Evolutionary conservation across 2,888 invertebrate species (phyloP).

Genomic region (Celastrina argiolus): DNA sequence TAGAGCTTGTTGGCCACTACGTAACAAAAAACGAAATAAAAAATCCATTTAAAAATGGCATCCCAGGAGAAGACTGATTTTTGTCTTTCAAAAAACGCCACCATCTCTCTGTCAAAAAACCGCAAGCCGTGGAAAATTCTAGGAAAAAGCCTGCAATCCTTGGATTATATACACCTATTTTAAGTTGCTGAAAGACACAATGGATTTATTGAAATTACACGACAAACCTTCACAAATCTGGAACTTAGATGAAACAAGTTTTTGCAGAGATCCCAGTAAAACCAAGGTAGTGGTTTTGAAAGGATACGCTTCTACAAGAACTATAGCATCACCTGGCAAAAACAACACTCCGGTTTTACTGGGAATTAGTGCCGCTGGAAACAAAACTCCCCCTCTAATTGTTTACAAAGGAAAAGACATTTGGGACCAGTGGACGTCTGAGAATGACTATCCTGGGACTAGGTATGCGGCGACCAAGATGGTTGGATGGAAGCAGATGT

Average conservation of each 20-base stretch:
- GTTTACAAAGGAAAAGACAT: not conserved
- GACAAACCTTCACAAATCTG: slow-evolving; percentile 1
- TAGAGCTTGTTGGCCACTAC: no score
- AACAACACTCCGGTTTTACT: not conserved
- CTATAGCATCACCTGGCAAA: not conserved
- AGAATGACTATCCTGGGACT: not conserved
- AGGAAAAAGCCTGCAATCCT: slow-evolving; percentile 17
- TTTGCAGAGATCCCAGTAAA: not conserved
- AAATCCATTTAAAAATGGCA: not conserved
- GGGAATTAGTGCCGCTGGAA: not conserved
- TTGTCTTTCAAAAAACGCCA: slow-evolving; percentile 39
- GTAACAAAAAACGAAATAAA: no score
- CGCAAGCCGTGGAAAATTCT: slow-evolving; percentile 43
- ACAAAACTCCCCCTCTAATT: no score
- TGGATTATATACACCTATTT: slow-evolving; percentile 15
- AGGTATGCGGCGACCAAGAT: not conserved
- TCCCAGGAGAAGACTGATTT: slow-evolving; percentile 42
- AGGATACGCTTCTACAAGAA: not conserved
- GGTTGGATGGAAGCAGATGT: not conserved
- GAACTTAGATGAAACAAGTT: slow-evolving; percentile 12
- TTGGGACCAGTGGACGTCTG: not conserved
- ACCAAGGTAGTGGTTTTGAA: not conserved
- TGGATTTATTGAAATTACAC: not conserved
- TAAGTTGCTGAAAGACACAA: slow-evolving; percentile 4
- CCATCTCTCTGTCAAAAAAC: slow-evolving; percentile 45